phyloP scores from a whole-genome alignment of 2,797 vertebrate genomes.

The Melanitta fusca region DNA sequence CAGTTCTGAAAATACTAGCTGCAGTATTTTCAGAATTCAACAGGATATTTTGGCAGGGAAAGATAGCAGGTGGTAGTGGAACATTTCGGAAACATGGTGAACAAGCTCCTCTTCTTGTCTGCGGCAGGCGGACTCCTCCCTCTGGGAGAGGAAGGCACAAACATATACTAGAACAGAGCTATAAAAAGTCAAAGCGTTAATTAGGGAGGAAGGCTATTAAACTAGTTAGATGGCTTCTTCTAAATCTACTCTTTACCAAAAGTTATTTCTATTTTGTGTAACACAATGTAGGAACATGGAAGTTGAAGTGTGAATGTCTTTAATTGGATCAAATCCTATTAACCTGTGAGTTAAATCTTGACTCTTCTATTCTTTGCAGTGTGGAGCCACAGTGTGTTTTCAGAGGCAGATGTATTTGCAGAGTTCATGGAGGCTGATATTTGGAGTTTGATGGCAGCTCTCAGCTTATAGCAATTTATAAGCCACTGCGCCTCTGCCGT shows the following conservation, averaged over 20 bases:
- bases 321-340: background rate
- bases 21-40: background rate
- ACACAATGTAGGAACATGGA: background rate
- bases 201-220: background rate
- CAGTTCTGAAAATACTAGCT: conserved; percentile 1
- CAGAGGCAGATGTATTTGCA: background rate
- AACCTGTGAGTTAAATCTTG: background rate
- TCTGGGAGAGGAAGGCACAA: background rate
- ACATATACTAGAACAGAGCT: background rate
- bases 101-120: background rate
- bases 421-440: background rate
- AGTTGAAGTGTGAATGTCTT: background rate
- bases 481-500: background rate
- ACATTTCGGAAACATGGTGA: background rate
- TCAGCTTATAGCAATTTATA: background rate
- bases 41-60: background rate
- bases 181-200: background rate
- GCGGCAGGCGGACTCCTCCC: rapidly evolving
- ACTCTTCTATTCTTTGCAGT: background rate
- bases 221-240: background rate
- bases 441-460: background rate
- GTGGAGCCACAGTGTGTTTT: background rate
- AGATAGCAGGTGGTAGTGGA: background rate
- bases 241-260: background rate
- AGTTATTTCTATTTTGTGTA: background rate